Evolutionary conservation across 2,888 invertebrate species (phyloP).

Genomic region (Agriotes lineatus): DNA sequence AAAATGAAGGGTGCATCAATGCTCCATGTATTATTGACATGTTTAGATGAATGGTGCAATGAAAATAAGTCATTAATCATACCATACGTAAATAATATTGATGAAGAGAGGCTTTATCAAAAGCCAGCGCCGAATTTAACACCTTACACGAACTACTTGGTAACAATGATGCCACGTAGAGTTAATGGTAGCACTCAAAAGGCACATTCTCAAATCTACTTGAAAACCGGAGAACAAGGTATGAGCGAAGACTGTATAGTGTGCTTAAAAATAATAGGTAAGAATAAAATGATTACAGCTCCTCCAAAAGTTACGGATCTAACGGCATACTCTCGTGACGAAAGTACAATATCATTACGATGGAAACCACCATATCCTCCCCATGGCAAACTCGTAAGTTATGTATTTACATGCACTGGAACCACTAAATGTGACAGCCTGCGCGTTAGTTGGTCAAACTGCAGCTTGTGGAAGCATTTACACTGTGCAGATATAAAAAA

Average conservation of each 20-base stretch:
- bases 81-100: neutral
- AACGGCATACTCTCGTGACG: slow-evolving; percentile 14
- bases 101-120: neutral
- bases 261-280: neutral
- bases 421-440: neutral
- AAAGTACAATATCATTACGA: slow-evolving; percentile 23
- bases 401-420: neutral
- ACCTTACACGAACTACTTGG: neutral
- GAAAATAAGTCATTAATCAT: neutral
- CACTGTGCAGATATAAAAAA: neutral
- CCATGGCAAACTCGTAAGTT: slow-evolving; percentile 22
- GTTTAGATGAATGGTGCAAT: neutral
- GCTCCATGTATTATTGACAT: neutral
- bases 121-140: neutral
- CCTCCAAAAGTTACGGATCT: slow-evolving; percentile 31
- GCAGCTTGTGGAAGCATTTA: neutral
- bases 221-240: neutral
- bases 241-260: too few relatives aligned
- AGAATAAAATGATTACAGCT: neutral
- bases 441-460: neutral
- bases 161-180: too few relatives aligned
- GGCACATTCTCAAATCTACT: too few relatives aligned
- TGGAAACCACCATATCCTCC: slow-evolving; percentile 37
- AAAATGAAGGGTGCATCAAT: slow-evolving; percentile 21
- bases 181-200: neutral